Percentiles rank a stretch among this genome's conserved stretches.
phyloP scores from a whole-genome alignment of 2,113 vertebrate species.

The Mormoops blainvillei region DNA sequence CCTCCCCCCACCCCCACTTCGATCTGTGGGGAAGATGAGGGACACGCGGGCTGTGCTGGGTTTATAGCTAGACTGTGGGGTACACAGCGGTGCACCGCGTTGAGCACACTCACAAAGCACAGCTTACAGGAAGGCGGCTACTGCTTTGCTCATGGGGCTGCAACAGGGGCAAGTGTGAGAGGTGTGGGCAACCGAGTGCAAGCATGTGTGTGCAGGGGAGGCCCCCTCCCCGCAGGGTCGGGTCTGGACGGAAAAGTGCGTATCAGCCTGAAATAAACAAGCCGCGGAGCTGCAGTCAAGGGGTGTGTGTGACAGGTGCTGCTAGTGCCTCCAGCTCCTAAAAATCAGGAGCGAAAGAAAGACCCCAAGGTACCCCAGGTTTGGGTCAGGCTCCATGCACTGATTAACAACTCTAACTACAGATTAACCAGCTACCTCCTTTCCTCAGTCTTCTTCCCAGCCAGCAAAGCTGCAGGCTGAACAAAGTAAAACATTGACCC shows the following conservation, averaged over 20 bases:
- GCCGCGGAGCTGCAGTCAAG: background rate
- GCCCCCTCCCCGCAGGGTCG: background rate
- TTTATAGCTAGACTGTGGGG: background rate
- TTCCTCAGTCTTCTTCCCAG: background rate
- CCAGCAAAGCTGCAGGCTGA: background rate
- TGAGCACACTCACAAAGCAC: background rate
- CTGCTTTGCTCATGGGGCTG: background rate
- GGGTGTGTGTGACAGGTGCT: background rate
- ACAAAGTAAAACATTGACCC: conserved; percentile 30
- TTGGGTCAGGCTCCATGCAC: background rate
- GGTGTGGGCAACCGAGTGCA: background rate
- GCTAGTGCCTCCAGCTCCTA: background rate
- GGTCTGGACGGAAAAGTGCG: background rate
- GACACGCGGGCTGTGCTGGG: background rate
- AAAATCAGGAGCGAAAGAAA: background rate
- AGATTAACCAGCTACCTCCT: conserved; percentile 36
- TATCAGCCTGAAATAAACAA: background rate
- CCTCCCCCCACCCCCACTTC: background rate
- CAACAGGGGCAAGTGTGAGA: background rate
- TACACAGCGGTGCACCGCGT: background rate
- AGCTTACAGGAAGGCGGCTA: background rate
- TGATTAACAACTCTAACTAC: conserved; percentile 23
- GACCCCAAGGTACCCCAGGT: background rate
- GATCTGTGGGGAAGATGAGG: background rate
- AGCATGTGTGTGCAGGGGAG: background rate